Percentiles rank a stretch among this genome's conserved stretches.
These are phyloP conservation scores for Rhabdornis inornatus DNA, from an alignment of 2,113 vertebrate species.

Conservation along the genomic window DNA sequence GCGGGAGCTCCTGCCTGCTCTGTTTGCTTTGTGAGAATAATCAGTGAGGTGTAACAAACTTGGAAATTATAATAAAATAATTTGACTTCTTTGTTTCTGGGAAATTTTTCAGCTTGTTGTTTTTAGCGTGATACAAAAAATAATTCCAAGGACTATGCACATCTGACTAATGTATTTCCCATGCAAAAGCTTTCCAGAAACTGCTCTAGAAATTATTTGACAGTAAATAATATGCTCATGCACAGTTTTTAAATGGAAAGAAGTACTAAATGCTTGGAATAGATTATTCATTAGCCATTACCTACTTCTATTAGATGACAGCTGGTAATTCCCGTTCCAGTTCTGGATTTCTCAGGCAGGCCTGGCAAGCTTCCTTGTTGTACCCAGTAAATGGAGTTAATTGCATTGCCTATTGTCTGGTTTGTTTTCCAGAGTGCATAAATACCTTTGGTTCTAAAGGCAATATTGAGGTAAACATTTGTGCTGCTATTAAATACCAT, in stretches of 20 bases:
- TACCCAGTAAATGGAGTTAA: not conserved
- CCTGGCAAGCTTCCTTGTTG: not conserved
- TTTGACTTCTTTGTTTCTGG: not conserved
- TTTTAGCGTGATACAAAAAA: not conserved
- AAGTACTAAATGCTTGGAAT: not conserved
- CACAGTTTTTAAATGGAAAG: conserved; percentile 6
- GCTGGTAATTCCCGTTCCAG: not conserved
- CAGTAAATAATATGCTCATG: not conserved
- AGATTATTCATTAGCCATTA: conserved; percentile 26
- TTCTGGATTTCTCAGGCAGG: not conserved
- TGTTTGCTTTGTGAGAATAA: not conserved
- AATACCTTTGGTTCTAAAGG: conserved; percentile 21
- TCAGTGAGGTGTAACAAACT: not conserved
- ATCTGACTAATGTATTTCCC: not conserved
- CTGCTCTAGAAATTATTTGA: not conserved
- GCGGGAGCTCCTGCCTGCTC: not conserved
- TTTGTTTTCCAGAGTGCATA: not conserved
- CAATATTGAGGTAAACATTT: not conserved
- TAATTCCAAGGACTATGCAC: not conserved
- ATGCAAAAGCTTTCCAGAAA: not conserved
- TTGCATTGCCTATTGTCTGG: not conserved
- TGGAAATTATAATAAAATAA: not conserved
- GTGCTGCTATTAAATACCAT: not conserved
- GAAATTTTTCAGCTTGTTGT: not conserved
- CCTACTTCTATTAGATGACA: not conserved